phyloP scores from a whole-genome alignment of 2,888 invertebrate species.

The Cataglyphis altisquamis region DNA sequence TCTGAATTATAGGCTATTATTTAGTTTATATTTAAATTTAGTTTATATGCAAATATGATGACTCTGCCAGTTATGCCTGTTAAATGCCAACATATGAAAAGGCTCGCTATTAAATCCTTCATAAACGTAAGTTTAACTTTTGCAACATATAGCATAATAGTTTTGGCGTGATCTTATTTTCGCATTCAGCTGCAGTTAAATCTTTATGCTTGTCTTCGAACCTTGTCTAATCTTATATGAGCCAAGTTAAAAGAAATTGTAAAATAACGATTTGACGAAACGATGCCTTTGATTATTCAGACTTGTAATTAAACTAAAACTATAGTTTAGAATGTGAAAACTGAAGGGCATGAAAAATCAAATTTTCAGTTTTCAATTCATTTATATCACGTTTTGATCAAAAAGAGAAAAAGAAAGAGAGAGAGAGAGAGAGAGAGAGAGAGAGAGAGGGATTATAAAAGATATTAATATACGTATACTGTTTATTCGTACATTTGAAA shows the following conservation, averaged over 20 bases:
- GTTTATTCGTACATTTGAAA: background rate
- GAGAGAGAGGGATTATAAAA: background rate
- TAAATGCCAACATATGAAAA: background rate
- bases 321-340: background rate
- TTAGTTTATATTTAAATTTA: background rate
- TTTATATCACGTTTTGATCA: background rate
- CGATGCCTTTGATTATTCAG: constrained; percentile 22
- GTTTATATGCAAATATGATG: background rate
- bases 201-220: constrained; percentile 40
- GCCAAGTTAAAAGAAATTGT: constrained; percentile 25
- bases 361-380: background rate
- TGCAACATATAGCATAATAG: background rate
- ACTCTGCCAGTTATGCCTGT: background rate
- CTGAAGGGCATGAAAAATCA: background rate
- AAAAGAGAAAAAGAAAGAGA: background rate
- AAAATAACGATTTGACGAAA: constrained; percentile 14
- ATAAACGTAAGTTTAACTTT: constrained; percentile 23
- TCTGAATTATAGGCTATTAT: background rate
- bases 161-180: constrained; percentile 33
- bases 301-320: background rate
- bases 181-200: constrained; percentile 42
- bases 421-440: background rate
- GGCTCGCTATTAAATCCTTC: background rate
- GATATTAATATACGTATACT: background rate
- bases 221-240: constrained; percentile 1